These are phyloP conservation scores for Phthorimaea operculella DNA, from an alignment of 1,140 invertebrate species.

Conservation along the genomic window DNA sequence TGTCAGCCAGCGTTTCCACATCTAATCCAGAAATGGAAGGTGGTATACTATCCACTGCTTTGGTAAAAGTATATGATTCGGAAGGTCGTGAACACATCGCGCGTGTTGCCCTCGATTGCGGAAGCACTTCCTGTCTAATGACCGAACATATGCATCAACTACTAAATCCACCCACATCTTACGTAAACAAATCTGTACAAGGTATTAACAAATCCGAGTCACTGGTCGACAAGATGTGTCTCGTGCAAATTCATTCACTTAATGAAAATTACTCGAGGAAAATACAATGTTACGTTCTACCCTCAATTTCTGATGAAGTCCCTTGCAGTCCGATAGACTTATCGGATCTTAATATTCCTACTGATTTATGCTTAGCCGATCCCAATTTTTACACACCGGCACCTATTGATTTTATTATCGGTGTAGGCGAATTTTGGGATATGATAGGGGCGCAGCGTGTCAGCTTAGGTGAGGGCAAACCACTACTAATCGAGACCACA, in stretches of 20 bases:
- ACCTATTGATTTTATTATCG: constrained; percentile 6
- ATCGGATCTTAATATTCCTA: constrained; percentile 1
- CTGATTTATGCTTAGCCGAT: constrained; percentile 5
- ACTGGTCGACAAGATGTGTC: neutral
- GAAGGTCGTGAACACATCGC: neutral
- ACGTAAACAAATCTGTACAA: neutral
- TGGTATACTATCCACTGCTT: constrained; percentile 8
- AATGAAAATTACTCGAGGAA: neutral
- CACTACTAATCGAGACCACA: neutral
- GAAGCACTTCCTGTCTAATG: constrained; percentile 5
- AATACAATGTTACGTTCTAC: constrained; percentile 5
- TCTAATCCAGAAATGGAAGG: neutral
- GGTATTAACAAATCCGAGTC: constrained; percentile 4
- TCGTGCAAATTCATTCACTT: neutral
- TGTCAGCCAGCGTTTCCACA: neutral
- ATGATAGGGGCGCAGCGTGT: constrained; percentile 4
- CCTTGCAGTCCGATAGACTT: constrained; percentile 3
- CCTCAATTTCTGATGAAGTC: neutral
- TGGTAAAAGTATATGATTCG: constrained; percentile 3
- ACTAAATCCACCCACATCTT: neutral
- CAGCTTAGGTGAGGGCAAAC: constrained; percentile 5
- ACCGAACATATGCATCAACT: neutral
- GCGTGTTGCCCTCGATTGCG: constrained; percentile 6
- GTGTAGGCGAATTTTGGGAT: constrained; percentile 10
- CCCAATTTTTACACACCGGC: constrained; percentile 6